Conservation (phyloP, 1,140 invertebrate genomes). For the Dolichoris vasculosae region DNA sequence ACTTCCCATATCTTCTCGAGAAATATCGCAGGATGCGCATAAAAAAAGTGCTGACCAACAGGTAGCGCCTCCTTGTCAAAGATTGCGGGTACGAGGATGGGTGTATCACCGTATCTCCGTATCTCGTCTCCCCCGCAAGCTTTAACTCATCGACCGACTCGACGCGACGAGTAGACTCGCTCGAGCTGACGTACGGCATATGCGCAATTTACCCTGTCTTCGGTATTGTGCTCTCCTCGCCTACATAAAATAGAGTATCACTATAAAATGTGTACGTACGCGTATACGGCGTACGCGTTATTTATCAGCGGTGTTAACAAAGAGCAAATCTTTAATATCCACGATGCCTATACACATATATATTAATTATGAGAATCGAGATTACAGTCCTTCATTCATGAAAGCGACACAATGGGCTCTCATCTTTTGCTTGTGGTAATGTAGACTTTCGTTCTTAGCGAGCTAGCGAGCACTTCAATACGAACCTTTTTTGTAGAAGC, state of each 20-base stretch:
- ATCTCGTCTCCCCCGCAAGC: too few relatives aligned
- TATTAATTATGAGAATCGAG: background rate
- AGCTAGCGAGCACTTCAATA: background rate
- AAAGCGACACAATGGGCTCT: background rate
- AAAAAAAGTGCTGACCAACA: conserved; percentile 20
- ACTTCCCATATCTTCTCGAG: background rate
- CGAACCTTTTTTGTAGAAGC: conserved; percentile 7
- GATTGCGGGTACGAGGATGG: background rate
- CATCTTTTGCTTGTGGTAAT: background rate
- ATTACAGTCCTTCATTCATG: background rate
- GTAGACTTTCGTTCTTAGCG: background rate
- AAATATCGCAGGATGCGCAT: background rate
- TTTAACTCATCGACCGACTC: background rate
- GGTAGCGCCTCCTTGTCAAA: conserved; percentile 3
- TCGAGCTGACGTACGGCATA: background rate
- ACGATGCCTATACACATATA: background rate
- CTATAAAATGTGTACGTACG: background rate
- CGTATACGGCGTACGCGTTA: background rate
- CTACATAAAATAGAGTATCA: background rate
- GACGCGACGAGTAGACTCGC: background rate
- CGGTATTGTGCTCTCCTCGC: background rate
- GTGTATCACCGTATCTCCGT: too few relatives aligned
- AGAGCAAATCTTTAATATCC: background rate
- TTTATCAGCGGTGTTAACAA: background rate
- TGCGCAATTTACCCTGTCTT: background rate